These are phyloP conservation scores for Pantherophis guttatus DNA, from an alignment of 2,113 vertebrate species.

Conservation along the genomic window DNA sequence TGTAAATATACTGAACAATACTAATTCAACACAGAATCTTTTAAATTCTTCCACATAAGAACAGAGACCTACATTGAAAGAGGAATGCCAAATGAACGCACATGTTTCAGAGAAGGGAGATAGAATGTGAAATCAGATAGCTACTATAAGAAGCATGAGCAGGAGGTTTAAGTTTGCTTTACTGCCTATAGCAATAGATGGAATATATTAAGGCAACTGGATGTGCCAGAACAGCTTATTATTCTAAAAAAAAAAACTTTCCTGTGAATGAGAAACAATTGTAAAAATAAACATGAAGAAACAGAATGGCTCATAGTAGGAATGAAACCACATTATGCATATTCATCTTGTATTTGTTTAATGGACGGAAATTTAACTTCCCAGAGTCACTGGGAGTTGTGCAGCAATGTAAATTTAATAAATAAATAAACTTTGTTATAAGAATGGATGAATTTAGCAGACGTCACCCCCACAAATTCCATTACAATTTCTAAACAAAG, in stretches of 20 bases:
- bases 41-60: not conserved
- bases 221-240: not conserved
- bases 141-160: not conserved
- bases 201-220: not conserved
- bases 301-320: not conserved
- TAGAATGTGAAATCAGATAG: not conserved
- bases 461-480: not conserved
- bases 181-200: not conserved
- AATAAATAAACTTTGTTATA: not conserved
- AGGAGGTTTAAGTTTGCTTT: not conserved
- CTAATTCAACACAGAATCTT: not conserved
- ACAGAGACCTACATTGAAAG: not conserved
- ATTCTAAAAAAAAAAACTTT: not conserved
- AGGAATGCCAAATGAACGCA: not conserved
- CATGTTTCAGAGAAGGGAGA: not conserved
- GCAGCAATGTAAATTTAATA: not conserved
- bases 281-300: not conserved
- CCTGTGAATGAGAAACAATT: not conserved
- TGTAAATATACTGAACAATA: too few species aligned
- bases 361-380: not conserved
- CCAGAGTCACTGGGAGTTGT: not conserved
- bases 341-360: not conserved
- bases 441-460: not conserved
- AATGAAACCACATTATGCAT: not conserved
- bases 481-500: not conserved